These are phyloP conservation scores for Papilio gigon DNA, from an alignment of 2,888 invertebrate species.

Conservation along the genomic window DNA sequence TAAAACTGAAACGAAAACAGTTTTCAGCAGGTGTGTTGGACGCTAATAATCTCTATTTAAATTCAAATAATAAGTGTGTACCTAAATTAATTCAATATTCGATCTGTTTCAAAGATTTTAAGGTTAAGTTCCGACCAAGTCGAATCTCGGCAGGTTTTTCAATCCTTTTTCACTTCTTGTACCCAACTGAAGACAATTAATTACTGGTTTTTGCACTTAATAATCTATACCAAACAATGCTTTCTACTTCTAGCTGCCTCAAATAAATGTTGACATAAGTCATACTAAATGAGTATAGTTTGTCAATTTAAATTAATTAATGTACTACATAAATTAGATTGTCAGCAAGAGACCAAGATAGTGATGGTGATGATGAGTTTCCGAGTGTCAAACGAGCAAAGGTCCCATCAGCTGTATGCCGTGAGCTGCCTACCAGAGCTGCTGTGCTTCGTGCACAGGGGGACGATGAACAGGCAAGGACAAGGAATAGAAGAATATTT, in stretches of 20 bases:
- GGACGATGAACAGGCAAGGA: slow-evolving; percentile 90
- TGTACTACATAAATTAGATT: slow-evolving; percentile 55
- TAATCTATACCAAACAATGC: too few relatives aligned
- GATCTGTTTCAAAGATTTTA: not conserved
- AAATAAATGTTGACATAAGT: not conserved
- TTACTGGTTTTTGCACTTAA: not conserved
- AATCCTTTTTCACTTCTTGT: not conserved
- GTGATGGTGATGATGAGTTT: slow-evolving; percentile 78
- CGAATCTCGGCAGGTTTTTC: not conserved
- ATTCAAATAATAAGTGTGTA: not conserved
- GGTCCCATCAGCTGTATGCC: slow-evolving; percentile 88
- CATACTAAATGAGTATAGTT: too few relatives aligned
- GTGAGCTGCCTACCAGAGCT: slow-evolving; percentile 89
- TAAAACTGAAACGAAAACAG: slow-evolving; percentile 81
- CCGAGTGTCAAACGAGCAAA: slow-evolving; percentile 64
- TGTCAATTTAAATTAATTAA: too few relatives aligned
- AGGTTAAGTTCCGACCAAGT: not conserved
- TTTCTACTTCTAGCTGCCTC: too few relatives aligned
- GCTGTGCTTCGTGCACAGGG: slow-evolving; percentile 87
- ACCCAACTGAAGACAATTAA: not conserved
- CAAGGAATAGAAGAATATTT: slow-evolving; percentile 96
- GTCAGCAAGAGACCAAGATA: slow-evolving; percentile 73
- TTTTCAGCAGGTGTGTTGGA: slow-evolving; percentile 78
- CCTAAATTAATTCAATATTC: not conserved
- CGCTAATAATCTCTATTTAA: slow-evolving; percentile 34